A percentile compares a stretch with the other conserved stretches of the same genome.
Evolutionary conservation across 64 coral and sea anemone species (phyloP).

Genomic region (Pocillopora damicornis): DNA sequence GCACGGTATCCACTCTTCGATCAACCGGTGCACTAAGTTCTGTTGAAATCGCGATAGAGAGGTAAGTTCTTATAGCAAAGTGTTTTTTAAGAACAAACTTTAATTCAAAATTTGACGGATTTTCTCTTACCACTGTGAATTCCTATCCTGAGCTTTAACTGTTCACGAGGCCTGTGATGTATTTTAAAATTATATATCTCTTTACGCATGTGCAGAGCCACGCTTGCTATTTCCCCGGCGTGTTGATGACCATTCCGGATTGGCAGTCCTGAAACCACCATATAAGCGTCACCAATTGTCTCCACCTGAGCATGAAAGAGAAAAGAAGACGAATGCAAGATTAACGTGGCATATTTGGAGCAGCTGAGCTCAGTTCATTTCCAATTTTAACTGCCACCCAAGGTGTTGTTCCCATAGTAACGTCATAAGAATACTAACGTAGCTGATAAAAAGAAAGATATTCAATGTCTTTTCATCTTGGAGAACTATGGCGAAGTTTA

Average conservation of each 20-base stretch:
- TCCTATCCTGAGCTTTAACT: slow-evolving; percentile 68
- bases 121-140: slow-evolving; percentile 60
- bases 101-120: neutral
- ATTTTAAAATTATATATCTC: slow-evolving; percentile 63
- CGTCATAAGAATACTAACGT: no score
- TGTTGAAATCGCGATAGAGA: no score
- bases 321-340: neutral
- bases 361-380: no score
- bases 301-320: slow-evolving; percentile 43
- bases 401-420: no score
- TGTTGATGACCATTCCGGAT: slow-evolving; percentile 70
- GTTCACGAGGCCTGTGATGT: slow-evolving; percentile 57
- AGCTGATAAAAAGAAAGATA: no score
- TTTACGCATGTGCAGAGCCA: slow-evolving; percentile 59
- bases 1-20: no score
- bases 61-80: no score
- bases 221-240: slow-evolving; percentile 68
- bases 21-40: no score
- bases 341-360: neutral
- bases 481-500: no score
- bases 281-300: slow-evolving; percentile 88
- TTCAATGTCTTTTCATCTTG: no score
- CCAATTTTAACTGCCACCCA: no score
- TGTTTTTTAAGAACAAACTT: neutral
- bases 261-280: slow-evolving; percentile 79